Percentiles rank a stretch among this genome's conserved stretches.
These are phyloP conservation scores for Gobio occitaniae DNA, from an alignment of 2,797 vertebrate species.

Conservation along the genomic window DNA sequence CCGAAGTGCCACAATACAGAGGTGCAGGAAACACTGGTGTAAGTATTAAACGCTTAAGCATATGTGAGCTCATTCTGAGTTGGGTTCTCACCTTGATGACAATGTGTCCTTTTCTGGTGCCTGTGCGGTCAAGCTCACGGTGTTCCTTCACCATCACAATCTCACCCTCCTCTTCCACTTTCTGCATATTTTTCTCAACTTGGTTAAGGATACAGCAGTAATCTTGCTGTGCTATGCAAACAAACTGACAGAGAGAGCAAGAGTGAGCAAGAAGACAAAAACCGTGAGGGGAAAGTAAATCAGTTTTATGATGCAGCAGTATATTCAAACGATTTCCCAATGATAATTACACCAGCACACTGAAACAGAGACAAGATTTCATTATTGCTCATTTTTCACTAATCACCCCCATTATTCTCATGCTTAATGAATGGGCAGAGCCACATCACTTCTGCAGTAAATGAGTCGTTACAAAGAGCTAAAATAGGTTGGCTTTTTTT, in stretches of 20 bases:
- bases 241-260: conserved; percentile 79
- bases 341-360: conserved; percentile 21
- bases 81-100: conserved; percentile 91
- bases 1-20: neutral
- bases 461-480: conserved; percentile 21
- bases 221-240: conserved; percentile 98
- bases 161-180: conserved; percentile 98
- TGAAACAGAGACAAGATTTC: conserved; percentile 42
- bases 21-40: neutral
- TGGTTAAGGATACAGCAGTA: conserved; percentile 99
- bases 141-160: conserved; percentile 99
- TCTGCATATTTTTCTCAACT: conserved; percentile 99
- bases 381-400: conserved; percentile 39
- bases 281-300: neutral
- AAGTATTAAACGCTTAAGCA: neutral
- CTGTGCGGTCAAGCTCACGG: conserved; percentile 95
- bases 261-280: neutral
- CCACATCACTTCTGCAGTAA: conserved; percentile 38
- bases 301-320: conserved; percentile 9
- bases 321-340: neutral
- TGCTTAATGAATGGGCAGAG: conserved; percentile 23
- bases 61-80: neutral
- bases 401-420: conserved; percentile 36
- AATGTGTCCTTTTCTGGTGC: conserved; percentile 97
- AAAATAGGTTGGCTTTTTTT: neutral